These are phyloP conservation scores for Parascotia fuliginaria DNA, from an alignment of 2,888 invertebrate species.

Conservation along the genomic window DNA sequence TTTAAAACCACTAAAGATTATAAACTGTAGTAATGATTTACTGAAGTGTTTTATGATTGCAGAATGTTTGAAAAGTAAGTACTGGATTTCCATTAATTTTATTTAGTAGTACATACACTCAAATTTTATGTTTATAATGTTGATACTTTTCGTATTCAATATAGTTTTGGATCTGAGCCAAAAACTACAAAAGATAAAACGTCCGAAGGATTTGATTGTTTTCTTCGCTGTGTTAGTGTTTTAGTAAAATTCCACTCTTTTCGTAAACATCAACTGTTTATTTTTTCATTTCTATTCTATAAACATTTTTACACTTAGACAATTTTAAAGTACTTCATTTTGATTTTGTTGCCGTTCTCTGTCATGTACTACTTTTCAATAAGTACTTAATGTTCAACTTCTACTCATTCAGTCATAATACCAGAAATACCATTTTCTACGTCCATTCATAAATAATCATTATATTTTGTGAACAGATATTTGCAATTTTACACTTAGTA, in stretches of 20 bases:
- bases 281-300: too few relatives aligned
- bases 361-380: too few relatives aligned
- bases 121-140: conserved; percentile 24
- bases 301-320: too few relatives aligned
- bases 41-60: conserved; percentile 27
- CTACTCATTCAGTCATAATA: too few relatives aligned
- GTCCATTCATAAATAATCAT: too few relatives aligned
- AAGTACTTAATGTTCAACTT: too few relatives aligned
- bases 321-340: too few relatives aligned
- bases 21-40: conserved; percentile 37
- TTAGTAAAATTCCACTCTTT: conserved; percentile 12
- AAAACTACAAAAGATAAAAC: conserved; percentile 29
- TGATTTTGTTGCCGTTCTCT: too few relatives aligned
- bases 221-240: conserved; percentile 9
- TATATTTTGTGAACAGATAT: too few relatives aligned
- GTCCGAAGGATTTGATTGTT: conserved; percentile 30
- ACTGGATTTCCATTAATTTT: conserved; percentile 16
- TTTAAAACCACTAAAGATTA: conserved; percentile 27
- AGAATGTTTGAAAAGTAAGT: conserved; percentile 29
- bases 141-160: conserved; percentile 22
- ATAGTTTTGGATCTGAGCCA: conserved; percentile 32
- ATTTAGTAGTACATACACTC: conserved; percentile 10
- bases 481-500: too few relatives aligned
- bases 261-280: too few relatives aligned
- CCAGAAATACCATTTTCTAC: too few relatives aligned